Conservation (phyloP, 2,797 vertebrate species). For the Phoxinus dragarum region DNA sequence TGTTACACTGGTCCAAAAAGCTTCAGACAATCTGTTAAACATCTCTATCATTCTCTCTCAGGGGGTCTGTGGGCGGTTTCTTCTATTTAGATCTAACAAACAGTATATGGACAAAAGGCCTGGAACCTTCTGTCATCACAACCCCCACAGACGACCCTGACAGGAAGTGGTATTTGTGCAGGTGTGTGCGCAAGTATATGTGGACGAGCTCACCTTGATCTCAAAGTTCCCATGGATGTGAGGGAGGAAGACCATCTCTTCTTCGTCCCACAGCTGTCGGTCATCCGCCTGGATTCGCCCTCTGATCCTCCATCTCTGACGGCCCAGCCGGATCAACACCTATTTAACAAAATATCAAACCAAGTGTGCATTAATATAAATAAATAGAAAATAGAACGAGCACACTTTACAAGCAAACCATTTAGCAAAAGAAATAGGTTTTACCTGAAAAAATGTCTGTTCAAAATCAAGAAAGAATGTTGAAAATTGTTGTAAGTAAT, state of each 20-base stretch:
- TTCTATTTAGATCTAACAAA: constrained; percentile 37
- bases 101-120: constrained; percentile 27
- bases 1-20: not conserved
- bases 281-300: constrained; percentile 91
- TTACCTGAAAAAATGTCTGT: not conserved
- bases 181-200: constrained; percentile 13
- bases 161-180: constrained; percentile 48
- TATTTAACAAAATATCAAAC: constrained; percentile 59
- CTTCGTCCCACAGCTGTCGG: constrained; percentile 93
- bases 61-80: constrained; percentile 22
- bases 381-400: not conserved
- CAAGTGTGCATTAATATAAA: not conserved
- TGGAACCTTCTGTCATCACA: constrained; percentile 38
- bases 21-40: constrained; percentile 40
- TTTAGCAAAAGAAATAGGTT: not conserved
- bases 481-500: not conserved
- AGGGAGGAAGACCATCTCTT: constrained; percentile 90
- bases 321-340: constrained; percentile 89
- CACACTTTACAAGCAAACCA: not conserved
- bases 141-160: constrained; percentile 38
- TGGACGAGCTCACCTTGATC: constrained; percentile 85
- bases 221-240: constrained; percentile 91
- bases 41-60: constrained; percentile 21
- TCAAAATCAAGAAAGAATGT: not conserved
- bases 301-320: constrained; percentile 92